These are phyloP conservation scores for Alfaro cultratus DNA, from an alignment of 2,797 vertebrate genomes.

Conservation along the genomic window DNA sequence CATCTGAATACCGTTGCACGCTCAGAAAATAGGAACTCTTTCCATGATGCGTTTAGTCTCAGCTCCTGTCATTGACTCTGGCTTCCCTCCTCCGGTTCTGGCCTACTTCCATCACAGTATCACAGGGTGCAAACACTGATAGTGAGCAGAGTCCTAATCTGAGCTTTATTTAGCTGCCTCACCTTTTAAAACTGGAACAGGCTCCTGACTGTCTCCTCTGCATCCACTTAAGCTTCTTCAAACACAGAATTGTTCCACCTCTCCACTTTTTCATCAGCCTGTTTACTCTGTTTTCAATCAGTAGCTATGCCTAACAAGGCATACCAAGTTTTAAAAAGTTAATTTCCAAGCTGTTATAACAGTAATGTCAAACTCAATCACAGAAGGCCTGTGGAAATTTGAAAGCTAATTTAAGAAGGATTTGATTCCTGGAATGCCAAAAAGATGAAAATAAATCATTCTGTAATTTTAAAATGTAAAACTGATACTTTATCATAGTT, in stretches of 20 bases:
- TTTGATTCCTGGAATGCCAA: background rate
- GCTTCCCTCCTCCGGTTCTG: constrained; percentile 37
- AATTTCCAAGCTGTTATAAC: background rate
- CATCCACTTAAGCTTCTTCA: constrained; percentile 33
- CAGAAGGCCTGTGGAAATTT: background rate
- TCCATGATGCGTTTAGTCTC: background rate
- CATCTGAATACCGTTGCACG: constrained; percentile 6
- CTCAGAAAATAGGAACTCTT: background rate
- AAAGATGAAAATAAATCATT: background rate
- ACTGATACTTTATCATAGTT: background rate
- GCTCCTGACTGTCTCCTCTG: constrained; percentile 46
- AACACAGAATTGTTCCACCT: constrained; percentile 19
- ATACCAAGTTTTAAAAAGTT: background rate
- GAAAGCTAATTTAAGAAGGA: background rate
- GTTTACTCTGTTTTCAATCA: constrained; percentile 29
- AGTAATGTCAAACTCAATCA: background rate
- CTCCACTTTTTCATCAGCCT: constrained; percentile 15
- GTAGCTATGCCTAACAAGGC: background rate
- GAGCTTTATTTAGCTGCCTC: constrained; percentile 72
- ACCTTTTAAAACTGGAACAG: constrained; percentile 77
- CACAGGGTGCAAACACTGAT: constrained; percentile 38
- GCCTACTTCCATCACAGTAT: constrained; percentile 67
- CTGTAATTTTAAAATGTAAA: background rate
- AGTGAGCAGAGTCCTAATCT: constrained; percentile 55
- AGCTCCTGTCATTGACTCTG: constrained; percentile 26